phyloP scores from a whole-genome alignment of 1,140 invertebrate species.

The Drosophila yakuba region DNA sequence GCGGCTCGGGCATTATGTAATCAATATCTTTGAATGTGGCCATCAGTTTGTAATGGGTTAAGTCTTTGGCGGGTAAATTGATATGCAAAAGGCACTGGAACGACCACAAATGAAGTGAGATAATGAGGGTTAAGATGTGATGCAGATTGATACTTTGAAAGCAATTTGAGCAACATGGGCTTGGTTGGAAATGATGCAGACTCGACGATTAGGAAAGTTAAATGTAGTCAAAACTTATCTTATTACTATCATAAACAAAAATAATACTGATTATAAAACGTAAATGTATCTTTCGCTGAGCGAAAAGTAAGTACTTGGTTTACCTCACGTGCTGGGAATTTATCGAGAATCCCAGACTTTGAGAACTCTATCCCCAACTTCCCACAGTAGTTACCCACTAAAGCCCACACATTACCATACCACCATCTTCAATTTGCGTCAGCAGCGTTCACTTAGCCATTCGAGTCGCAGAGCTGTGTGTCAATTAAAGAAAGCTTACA shows the following conservation, averaged over 20 bases:
- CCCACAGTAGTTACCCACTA: slow-evolving; percentile 23
- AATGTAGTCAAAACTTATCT: neutral
- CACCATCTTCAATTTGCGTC: slow-evolving; percentile 19
- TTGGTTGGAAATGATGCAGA: slow-evolving; percentile 5
- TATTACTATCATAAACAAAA: no score
- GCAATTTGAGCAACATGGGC: slow-evolving; percentile 10
- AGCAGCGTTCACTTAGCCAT: slow-evolving; percentile 15
- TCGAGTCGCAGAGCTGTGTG: slow-evolving; percentile 14
- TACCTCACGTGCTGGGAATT: no score
- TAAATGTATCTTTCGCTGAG: no score
- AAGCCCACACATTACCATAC: slow-evolving; percentile 27
- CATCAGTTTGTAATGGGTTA: slow-evolving; percentile 36
- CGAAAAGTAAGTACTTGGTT: no score
- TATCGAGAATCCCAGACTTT: no score
- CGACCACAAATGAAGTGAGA: slow-evolving; percentile 33
- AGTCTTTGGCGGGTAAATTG: slow-evolving; percentile 29
- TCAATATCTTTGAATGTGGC: slow-evolving; percentile 45
- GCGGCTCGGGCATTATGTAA: slow-evolving; percentile 33
- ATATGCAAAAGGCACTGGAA: slow-evolving; percentile 27
- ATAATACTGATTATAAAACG: no score
- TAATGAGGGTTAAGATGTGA: slow-evolving; percentile 41
- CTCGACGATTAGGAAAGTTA: slow-evolving; percentile 2
- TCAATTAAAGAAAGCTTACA: slow-evolving; percentile 45
- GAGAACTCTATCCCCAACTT: neutral
- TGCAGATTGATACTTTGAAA: slow-evolving; percentile 2